Evolutionary conservation across 2,797 vertebrate genomes (phyloP).

Genomic region (Peromyscus nudipes): DNA sequence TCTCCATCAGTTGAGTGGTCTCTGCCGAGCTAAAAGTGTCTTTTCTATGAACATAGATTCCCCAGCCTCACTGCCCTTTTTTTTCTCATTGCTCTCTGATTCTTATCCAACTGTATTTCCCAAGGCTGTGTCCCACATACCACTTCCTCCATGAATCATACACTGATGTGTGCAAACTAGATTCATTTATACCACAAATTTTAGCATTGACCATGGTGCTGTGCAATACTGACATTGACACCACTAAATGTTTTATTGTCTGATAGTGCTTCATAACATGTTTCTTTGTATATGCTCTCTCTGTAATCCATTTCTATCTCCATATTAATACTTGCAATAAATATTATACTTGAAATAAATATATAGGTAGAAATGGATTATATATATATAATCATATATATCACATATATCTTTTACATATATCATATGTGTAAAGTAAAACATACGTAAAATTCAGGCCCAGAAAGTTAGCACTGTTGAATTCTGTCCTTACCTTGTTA

Average conservation of each 20-base stretch:
- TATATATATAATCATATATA: not conserved
- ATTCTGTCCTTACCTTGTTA: not conserved
- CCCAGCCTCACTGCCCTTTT: not conserved
- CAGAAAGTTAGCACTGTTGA: not conserved
- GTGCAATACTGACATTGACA: not conserved
- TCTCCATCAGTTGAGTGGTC: not conserved
- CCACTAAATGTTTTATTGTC: not conserved
- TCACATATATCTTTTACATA: too few species aligned
- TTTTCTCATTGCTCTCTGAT: not conserved
- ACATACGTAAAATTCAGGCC: not conserved
- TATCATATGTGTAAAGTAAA: not conserved
- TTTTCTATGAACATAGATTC: not conserved
- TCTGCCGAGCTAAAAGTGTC: not conserved
- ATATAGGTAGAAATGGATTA: not conserved
- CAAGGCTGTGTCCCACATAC: not conserved
- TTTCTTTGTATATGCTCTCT: not conserved
- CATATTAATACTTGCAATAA: not conserved
- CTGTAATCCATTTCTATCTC: not conserved
- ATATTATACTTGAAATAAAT: not conserved
- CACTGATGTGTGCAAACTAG: not conserved
- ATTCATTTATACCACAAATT: not conserved
- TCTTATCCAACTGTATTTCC: not conserved
- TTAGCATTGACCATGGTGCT: not conserved
- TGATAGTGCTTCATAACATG: not conserved
- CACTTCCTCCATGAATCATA: not conserved